Evolutionary conservation across 2,113 vertebrate genomes (phyloP), one percentile per base, ranked within the genome.

Genomic region (Seriola dumerili): DNA sequence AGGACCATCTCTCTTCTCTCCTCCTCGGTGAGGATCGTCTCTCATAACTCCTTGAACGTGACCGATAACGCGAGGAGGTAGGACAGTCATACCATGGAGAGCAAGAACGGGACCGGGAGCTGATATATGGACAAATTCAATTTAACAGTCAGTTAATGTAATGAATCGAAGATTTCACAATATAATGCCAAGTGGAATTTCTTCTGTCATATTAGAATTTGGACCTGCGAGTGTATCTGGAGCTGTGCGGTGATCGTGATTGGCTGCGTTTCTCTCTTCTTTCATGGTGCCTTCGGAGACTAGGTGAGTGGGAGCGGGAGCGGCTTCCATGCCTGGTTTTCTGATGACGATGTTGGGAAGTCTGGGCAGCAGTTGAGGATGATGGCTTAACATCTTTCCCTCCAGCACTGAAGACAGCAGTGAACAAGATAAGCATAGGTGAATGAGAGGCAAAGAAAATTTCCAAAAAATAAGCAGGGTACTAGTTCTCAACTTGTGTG

Each of bases 261-360:
- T 8, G 61, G 19, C 82, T 78, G 21, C 6, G 66, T 19, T 21
- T 93, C 38, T n/a, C 72, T 58, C 63, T 68, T 10, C 38, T 21
- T 2, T 87, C 71, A 0, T 10, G 74, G 32, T 58, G 61, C n/a
- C 83, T 76, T 10, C 89, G 87, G 0, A 96, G 85, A 58, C 87
- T 89, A 6, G 50, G 76, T 5, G 89, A 68, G 0, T 85, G 94
- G 0, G 95, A 95, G 40, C 89, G 86, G 0, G 90, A 66, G 0
- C 86, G 94, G 0, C 67, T 74, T 5, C 25, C 25, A 12, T 7
- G 72, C 4, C 21, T 69, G 2, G 12, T 13, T 62, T 64, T 72
- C 58, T 76, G 81, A 3, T 5, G 38, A 58, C 8, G 88, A 88
- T 4, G 85, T 76, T 63, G 85, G 58, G 29, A 76, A 79, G 78